Evolutionary conservation across 2,113 vertebrate species (phyloP), one percentile per base, ranked within the genome.

Genomic region (Aspiorhynchus laticeps): DNA sequence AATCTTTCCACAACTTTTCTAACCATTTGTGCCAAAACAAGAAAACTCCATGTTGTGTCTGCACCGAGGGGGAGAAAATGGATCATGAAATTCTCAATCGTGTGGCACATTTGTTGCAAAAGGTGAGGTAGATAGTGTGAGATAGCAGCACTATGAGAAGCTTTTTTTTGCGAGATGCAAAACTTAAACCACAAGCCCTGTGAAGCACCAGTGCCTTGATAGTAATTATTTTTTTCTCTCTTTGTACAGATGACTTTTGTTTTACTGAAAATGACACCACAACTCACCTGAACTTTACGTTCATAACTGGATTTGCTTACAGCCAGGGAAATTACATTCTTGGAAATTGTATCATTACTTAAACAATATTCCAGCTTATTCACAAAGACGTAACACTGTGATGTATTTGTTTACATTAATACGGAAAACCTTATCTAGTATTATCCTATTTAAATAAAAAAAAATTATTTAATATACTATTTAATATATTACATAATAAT

Each of bases 351-450:
- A 41, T 41, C 63, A 26, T 33, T 21, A 88, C 67, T 74, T 31
- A 51, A 82, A 83, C 19, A 61, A 71, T 71, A 77, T 84, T 48
- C 56, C 59, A 86, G 36, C 76, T 86, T n/a, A 78, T 65, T 69
- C 76, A 80, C 24, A 53, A 53, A 74, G n/a, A 80, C 21, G 48
- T 79, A 69, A 91, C 87, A 90, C 48, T 41, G 83, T 85, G 19
- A 69, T 24, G 76, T 84, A 85, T 82, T 79, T 85, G 53, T 69
- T 69, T 83, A 65, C 17, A 41, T 84, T 91, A 90, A 92, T 91
- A 93, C 92, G 21, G 2, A 12, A 74, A 74, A 41, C 21, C 11
- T 5, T 38, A 41, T 73, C 36, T 6, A 38, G 36, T 14, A 12
- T 41, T 74, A n/a, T 74, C 21, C 33, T 24, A 74, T 73, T 73